Base-by-base conservation (phyloP, 2,113 vertebrate genomes). In the Copsychus sechellarum region DNA sequence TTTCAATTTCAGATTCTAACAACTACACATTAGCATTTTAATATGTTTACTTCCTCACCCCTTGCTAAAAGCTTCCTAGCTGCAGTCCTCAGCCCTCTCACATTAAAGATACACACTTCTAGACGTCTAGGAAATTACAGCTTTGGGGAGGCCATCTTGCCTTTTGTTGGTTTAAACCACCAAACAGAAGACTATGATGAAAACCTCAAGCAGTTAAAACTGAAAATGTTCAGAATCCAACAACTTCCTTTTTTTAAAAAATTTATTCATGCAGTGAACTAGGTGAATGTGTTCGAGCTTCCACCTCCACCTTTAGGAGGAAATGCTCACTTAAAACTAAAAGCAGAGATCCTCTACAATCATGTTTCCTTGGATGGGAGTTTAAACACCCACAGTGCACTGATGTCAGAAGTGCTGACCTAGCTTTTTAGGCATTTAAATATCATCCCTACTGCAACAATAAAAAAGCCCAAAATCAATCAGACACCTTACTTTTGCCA, bases 391-490 rank as follows among this genome's bases (percentile, higher is more conserved):
- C 82, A 86, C 58, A 5, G 2, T 42, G 58, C 54, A 21, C 54
- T 61, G 45, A 80, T 38, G 90, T 79, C 93, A 89, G 20, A 65
- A 67, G 23, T 45, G 69, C 77, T 92, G 81, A 92, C 65, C 47
- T 34, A 71, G 81, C 69, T 47, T 94, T 95, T 78, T 38, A 80
- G 82, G 76, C 67, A 90, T 94, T 87, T 93, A 90, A 94, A 80
- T 54, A 80, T 45, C 85, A 88, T 19, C 21, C 50, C 17, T 38
- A 17, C 31, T n/a, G 45, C 81, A 91, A 62, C 29, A 71, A 54
- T 21, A 28, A 43, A 62, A 61, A 73, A 58, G 23, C 4, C 22
- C 40, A 8, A 65, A 61, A 69, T 69, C 22, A 36, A 53, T 7
- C 38, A 64, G 83, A 67, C 40, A 51, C n/a, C 36, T 29, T 66